Base-by-base conservation (phyloP, 2,888 invertebrate species). In the Cephalotes varians region DNA sequence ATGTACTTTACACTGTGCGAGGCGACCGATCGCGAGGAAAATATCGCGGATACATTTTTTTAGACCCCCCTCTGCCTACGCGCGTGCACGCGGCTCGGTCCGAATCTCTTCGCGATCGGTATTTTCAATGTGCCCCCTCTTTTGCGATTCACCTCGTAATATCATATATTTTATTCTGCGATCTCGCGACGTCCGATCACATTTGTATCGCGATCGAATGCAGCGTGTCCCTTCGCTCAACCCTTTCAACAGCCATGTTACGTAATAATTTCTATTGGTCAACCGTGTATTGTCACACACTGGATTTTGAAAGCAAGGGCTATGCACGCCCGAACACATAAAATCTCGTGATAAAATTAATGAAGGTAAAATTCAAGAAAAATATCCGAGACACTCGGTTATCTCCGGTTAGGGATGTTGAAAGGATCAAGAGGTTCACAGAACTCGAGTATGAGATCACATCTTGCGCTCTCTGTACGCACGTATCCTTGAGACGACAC, bases 1-100 rank as follows among this genome's bases (percentile, higher is more conserved):
- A 92, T 91, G 87, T 91, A 90, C 88, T 90, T 90, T 84, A 90
- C 86, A 87, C 76, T 65, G 40, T 58, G 77, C 73, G 64, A 67
- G 67, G 72, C 82, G 86, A 89, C 86, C 86, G 80, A 77, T 56
- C 85, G 79, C 82, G 84, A 54, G 49, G 40, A 37, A 60, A 49
- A 67, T 15, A 12, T 60, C 40, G 49, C 15, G 47, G 51, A 37
- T 51, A 51, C 56, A 40, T 69, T 71, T 67, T 76, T 25, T 18
- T 15, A 44, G 40, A n/a, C 3, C 72, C 64, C 65, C 54, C 40
- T 56, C 18, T 40, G 4, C n/a, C 18, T 5, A 21, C 25, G 21
- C 25, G 34, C 37, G 28, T 15, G 49, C 10, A 40, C 47, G 49
- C 67, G 76, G 72, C 37, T 56, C 67, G 73, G 71, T 67, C 74